Evolutionary conservation across 1,140 invertebrate species (phyloP), one percentile per base, ranked within the genome.

Genomic region (Delia radicum): DNA sequence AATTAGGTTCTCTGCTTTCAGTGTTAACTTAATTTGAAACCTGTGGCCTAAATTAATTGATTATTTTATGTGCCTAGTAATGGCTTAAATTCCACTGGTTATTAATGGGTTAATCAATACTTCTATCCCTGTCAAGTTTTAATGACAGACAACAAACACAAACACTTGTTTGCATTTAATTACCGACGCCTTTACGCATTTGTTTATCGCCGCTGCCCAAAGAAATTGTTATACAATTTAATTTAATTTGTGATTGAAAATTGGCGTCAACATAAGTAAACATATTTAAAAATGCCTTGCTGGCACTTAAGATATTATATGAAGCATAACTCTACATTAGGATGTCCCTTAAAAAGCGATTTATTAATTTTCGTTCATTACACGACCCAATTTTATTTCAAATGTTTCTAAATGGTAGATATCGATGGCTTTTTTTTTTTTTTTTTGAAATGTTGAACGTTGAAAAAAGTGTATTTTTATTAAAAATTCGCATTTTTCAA

Each of bases 201-300:
- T n/a, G n/a, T 55, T 55, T 55, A 21, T 55, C n/a, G 21, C 48
- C n/a, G n/a, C n/a, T n/a, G 5, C 21, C 48, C 18, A 55, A 55
- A 55, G 48, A 21, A 18, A 55, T 55, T 18, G 18, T n/a, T 18
- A 55, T 55, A 55, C 18, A 55, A 2, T 24, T 55, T 55, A 55
- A 55, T 55, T 55, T 55, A 55, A 55, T 55, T 55, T 55, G 48
- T 55, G 48, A 55, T 55, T 55, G 48, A 55, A 55, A 55, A 55
- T 55, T 55, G 48, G 48, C 48, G 48, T 55, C 48, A 55, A 55
- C 48, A 55, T 55, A 55, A 55, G 48, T 55, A 55, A 55, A 55
- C 48, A 55, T 55, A 55, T 55, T 55, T 21, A 55, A 55, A 18
- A 55, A 55, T 55, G 48, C 48, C 48, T 55, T 55, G 18, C 2